A percentile compares a stretch with the other conserved stretches of the same genome.
phyloP scores from a whole-genome alignment of 2,113 vertebrate species.

The Salvelinus fontinalis region DNA sequence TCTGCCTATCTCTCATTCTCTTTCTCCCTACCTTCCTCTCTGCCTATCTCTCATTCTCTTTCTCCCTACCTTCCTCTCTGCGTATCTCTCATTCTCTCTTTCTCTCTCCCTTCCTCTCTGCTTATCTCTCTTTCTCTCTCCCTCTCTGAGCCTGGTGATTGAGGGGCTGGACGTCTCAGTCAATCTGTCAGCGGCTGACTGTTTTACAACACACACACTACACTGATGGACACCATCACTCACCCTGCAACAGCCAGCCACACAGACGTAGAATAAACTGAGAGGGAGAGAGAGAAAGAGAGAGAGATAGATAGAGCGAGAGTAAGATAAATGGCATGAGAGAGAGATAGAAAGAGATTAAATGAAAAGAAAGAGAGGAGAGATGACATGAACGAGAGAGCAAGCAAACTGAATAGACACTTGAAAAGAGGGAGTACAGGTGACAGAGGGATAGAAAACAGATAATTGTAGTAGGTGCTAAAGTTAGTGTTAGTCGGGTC shows the following conservation, averaged over 20 bases:
- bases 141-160: constrained; percentile 55
- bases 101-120: not conserved
- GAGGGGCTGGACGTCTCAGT: constrained; percentile 73
- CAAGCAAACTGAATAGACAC: not conserved
- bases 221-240: constrained; percentile 76
- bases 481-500: constrained; percentile 12
- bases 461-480: constrained; percentile 31
- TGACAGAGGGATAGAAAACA: constrained; percentile 8
- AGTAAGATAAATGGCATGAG: constrained; percentile 16
- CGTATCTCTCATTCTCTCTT: not conserved
- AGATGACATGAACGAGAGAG: not conserved
- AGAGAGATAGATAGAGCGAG: constrained; percentile 28
- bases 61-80: constrained; percentile 2
- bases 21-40: not conserved
- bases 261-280: constrained; percentile 20
- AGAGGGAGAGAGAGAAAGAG: constrained; percentile 13
- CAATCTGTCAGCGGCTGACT: constrained; percentile 79
- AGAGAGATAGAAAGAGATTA: constrained; percentile 26
- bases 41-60: not conserved
- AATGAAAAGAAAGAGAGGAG: constrained; percentile 4
- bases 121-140: not conserved
- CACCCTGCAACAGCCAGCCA: constrained; percentile 76
- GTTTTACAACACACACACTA: constrained; percentile 83
- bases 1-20: not conserved
- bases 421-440: not conserved